Conservation (phyloP, 1,140 invertebrate genomes). For the Apis florea region DNA sequence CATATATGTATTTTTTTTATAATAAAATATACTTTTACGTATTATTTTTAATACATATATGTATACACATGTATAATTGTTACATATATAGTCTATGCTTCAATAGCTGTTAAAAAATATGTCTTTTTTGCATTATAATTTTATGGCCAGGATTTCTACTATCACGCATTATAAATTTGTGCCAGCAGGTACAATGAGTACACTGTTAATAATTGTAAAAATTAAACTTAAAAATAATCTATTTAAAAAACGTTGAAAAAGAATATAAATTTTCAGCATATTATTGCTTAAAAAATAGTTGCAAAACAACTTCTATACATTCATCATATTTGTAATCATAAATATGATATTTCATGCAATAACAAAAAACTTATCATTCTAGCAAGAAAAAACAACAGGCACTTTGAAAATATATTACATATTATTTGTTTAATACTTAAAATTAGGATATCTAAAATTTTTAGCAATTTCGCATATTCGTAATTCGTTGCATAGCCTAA, state of each 20-base stretch:
- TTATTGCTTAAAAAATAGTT: not conserved
- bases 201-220: conserved; percentile 25
- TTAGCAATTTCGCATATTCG: conserved; percentile 15
- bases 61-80: conserved; percentile 40
- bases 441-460: conserved; percentile 51
- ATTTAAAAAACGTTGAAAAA: not conserved
- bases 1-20: conserved; percentile 12
- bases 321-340: conserved; percentile 1
- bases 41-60: not conserved
- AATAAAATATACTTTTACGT: conserved; percentile 32
- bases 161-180: conserved; percentile 3
- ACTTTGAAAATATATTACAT: conserved; percentile 57
- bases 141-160: conserved; percentile 31
- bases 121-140: conserved; percentile 7
- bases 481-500: conserved; percentile 49
- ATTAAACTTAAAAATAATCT: not conserved
- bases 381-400: conserved; percentile 32
- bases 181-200: conserved; percentile 23
- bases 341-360: conserved; percentile 23
- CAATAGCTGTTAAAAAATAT: conserved; percentile 21
- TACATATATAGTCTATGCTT: conserved; percentile 31
- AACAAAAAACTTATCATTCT: conserved; percentile 29
- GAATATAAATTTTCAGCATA: not conserved
- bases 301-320: conserved; percentile 8
- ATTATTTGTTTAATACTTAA: conserved; percentile 41